Evolutionary conservation across 2,113 vertebrate genomes (phyloP), one percentile per base, ranked within the genome.

Genomic region (Muntiacus muntjak): DNA sequence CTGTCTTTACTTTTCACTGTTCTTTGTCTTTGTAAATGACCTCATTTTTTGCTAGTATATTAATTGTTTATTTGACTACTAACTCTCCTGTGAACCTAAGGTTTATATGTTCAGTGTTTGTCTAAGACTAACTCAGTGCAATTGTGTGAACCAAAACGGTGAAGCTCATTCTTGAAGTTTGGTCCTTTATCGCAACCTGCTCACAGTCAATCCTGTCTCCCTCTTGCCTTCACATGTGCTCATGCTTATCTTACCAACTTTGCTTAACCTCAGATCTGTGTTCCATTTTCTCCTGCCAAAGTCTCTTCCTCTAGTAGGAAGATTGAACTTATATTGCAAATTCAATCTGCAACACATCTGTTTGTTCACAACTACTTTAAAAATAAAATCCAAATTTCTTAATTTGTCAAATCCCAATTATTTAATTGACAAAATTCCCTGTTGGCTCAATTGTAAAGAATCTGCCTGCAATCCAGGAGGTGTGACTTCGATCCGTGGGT

Each of bases 1-100:
- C 23, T 84, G 28, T 50, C 25, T 85, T 90, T 23, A 82, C 25
- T 78, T 87, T 21, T 87, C n/a, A 28, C 6, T 95, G 28, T 88
- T 30, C 16, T 9, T 57, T 43, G 16, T 87, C 30, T n/a, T 6
- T 79, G 16, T 87, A 86, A 81, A 91, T 40, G 4, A 60, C 4
- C 16, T 82, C 71, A 52, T 71, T 96, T 16, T 83, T 92, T 62
- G 45, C 10, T 45, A 52, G 21, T 30, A 3, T 28, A 81, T 87
- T 83, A 91, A 50, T 40, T 57, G 9, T 12, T 17, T 64, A 4
- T 74, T 60, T 89, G 2, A 64, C 6, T 94, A 12, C 14, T 86
- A 54, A 1, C 0, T 58, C 36, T 81, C 43, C 26, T 45, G 7
- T 55, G 82, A 86, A 76, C 87, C 30, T 96, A 30, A 78, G 9